These are phyloP conservation scores for Urechis unicinctus DNA, from an alignment of 2,888 invertebrate species.

Conservation along the genomic window DNA sequence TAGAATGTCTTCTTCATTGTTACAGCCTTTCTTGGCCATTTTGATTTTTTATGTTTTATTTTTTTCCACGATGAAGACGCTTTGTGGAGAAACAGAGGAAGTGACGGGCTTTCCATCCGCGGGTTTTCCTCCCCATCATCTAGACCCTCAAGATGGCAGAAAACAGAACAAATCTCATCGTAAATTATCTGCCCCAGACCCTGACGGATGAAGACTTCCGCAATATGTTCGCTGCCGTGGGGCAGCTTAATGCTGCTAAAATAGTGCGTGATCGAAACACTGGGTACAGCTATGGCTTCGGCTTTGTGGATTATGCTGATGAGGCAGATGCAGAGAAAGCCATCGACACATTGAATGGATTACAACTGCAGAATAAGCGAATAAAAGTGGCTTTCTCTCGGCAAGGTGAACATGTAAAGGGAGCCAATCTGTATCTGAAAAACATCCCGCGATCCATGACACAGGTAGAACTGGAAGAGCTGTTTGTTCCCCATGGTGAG, in stretches of 20 bases:
- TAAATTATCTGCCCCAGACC: slow-evolving; percentile 90
- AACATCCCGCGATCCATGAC: slow-evolving; percentile 64
- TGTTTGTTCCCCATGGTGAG: slow-evolving; percentile 81
- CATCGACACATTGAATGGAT: slow-evolving; percentile 79
- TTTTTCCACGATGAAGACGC: too few species aligned
- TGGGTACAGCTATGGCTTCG: slow-evolving; percentile 93
- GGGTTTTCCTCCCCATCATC: not conserved
- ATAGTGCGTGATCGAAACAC: slow-evolving; percentile 62
- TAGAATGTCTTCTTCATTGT: not conserved
- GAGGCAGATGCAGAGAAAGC: slow-evolving; percentile 81
- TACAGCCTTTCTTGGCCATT: not conserved
- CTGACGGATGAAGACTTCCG: slow-evolving; percentile 86
- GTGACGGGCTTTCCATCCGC: too few species aligned
- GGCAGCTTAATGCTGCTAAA: slow-evolving; percentile 81
- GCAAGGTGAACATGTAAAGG: slow-evolving; percentile 85
- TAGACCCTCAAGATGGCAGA: too few species aligned
- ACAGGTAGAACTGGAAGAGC: slow-evolving; percentile 73
- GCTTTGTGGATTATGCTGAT: slow-evolving; percentile 84
- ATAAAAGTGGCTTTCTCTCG: slow-evolving; percentile 90
- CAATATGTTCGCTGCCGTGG: slow-evolving; percentile 80
- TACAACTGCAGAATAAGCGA: slow-evolving; percentile 81
- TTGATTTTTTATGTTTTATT: not conserved
- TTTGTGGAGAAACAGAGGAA: too few species aligned
- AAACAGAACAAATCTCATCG: slow-evolving; percentile 68
- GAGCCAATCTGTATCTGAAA: slow-evolving; percentile 87